Evolutionary conservation across 2,797 vertebrate genomes (phyloP).

Genomic region (Rhinoraja longicauda): DNA sequence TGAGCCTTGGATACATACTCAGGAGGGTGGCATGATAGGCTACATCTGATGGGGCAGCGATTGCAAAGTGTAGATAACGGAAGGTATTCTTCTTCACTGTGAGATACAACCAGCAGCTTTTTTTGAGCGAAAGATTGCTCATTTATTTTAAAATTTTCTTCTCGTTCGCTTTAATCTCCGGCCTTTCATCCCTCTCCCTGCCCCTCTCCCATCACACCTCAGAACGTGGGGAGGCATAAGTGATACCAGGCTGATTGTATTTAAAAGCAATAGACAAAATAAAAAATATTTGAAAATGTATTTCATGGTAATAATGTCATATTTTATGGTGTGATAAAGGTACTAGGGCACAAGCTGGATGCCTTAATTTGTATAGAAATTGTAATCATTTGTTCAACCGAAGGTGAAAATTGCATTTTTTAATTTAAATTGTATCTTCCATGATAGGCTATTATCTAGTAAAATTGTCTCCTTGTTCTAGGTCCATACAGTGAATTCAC

Average conservation of each 20-base stretch:
- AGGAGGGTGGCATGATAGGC: background rate
- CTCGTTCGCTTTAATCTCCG: constrained; percentile 24
- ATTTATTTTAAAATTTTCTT: constrained; percentile 19
- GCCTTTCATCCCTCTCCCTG: background rate
- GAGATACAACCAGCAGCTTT: background rate
- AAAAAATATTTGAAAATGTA: constrained; percentile 99
- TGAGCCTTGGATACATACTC: background rate
- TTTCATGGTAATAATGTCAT: constrained; percentile 99
- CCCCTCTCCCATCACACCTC: constrained; percentile 45
- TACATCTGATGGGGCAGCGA: background rate
- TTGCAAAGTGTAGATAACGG: background rate
- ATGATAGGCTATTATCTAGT: constrained; percentile 98
- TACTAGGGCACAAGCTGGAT: constrained; percentile 97
- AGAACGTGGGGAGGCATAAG: constrained; percentile 83
- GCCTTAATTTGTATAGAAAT: constrained; percentile 99
- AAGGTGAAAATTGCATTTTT: constrained; percentile 99
- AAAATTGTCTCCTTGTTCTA: constrained; percentile 97
- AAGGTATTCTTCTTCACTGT: background rate
- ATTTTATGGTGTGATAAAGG: constrained; percentile 96
- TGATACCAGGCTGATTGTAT: constrained; percentile 82
- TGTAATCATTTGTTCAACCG: constrained; percentile 99
- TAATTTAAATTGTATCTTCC: constrained; percentile 99
- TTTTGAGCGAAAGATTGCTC: background rate
- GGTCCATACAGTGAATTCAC: constrained; percentile 81
- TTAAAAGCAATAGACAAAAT: constrained; percentile 89